These are phyloP conservation scores for Nebria salina DNA, from an alignment of 2,888 invertebrate genomes.

Conservation along the genomic window DNA sequence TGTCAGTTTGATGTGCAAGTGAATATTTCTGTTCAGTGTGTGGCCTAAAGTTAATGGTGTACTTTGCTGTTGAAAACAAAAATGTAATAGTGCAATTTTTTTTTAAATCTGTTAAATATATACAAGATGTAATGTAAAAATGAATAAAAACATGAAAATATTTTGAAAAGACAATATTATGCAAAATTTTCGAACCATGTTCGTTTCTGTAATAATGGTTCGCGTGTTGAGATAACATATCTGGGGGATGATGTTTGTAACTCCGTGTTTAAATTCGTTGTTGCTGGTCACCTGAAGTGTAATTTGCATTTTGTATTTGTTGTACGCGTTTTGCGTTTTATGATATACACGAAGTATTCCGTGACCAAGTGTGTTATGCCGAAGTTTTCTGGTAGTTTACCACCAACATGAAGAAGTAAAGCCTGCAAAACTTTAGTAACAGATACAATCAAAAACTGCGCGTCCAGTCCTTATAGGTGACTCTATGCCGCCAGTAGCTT, in stretches of 20 bases:
- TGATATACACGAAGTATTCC: slow-evolving; percentile 14
- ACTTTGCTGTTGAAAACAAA: no score
- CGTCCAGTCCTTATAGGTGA: slow-evolving; percentile 39
- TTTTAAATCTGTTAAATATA: not conserved
- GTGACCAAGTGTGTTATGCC: slow-evolving; percentile 16
- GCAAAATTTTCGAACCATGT: not conserved
- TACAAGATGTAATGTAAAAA: not conserved
- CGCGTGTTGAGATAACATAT: slow-evolving; percentile 39
- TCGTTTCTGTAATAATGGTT: slow-evolving; percentile 4
- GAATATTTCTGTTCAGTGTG: no score
- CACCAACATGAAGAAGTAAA: not conserved
- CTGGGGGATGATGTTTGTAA: slow-evolving; percentile 37
- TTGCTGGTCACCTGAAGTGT: slow-evolving; percentile 46
- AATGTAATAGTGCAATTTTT: not conserved
- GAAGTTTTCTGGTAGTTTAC: not conserved
- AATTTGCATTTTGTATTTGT: slow-evolving; percentile 46
- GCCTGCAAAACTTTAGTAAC: not conserved
- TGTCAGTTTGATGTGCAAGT: no score
- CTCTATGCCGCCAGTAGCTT: slow-evolving; percentile 34
- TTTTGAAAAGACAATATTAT: not conserved
- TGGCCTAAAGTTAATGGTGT: no score
- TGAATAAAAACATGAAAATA: not conserved
- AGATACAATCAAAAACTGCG: slow-evolving; percentile 43
- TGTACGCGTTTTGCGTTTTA: not conserved
- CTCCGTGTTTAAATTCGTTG: slow-evolving; percentile 46